A percentile compares a stretch with the other conserved stretches of the same genome.
These are phyloP conservation scores for Brachionus rubens DNA, from an alignment of 1,140 invertebrate genomes.

Conservation along the genomic window DNA sequence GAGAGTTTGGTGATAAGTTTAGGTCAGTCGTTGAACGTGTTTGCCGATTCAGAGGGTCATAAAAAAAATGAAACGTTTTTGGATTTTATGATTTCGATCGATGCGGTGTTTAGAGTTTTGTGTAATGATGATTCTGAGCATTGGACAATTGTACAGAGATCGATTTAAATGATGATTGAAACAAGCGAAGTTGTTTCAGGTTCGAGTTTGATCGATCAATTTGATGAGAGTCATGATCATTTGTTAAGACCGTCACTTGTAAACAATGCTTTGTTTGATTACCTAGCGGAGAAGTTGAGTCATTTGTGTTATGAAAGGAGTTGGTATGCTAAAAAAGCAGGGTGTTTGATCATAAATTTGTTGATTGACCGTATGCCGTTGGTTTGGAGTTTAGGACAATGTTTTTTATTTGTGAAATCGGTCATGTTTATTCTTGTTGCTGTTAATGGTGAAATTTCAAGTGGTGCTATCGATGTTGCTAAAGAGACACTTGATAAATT, in stretches of 20 bases:
- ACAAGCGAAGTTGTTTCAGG: conserved; percentile 5
- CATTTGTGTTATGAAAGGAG: conserved; percentile 90
- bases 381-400: conserved; percentile 5
- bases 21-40: no score
- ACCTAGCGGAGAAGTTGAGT: conserved; percentile 88
- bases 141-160: conserved; percentile 79
- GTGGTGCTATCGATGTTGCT: conserved; percentile 89
- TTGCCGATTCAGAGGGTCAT: no score
- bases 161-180: conserved; percentile 1
- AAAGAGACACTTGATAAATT: conserved; percentile 80
- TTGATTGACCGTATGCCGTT: neutral
- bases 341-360: conserved; percentile 59
- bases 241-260: conserved; percentile 65
- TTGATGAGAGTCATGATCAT: conserved; percentile 1
- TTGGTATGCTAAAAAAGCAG: conserved; percentile 95
- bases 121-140: conserved; percentile 87
- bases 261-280: conserved; percentile 84
- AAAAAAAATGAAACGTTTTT: conserved; percentile 68
- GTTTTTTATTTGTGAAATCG: neutral
- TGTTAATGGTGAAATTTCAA: conserved; percentile 65
- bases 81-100: conserved; percentile 85
- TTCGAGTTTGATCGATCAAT: neutral
- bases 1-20: no score
- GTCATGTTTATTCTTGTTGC: conserved; percentile 12
- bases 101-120: conserved; percentile 86